Conservation (phyloP, 2,888 invertebrate genomes). For the Ligdia adustata region DNA sequence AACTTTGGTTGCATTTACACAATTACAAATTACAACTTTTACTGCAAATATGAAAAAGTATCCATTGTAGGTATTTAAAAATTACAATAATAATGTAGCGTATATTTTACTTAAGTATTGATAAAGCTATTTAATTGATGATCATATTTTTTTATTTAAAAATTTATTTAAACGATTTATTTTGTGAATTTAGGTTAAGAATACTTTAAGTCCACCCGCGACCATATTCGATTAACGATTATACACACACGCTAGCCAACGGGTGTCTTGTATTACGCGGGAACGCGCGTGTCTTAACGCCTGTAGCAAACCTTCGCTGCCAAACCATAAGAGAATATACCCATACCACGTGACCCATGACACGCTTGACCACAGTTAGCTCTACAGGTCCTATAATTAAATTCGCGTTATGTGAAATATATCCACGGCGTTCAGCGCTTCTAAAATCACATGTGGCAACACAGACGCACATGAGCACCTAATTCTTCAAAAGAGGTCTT, state of each 20-base stretch:
- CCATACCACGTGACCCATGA: too few species aligned
- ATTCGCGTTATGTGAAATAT: too few species aligned
- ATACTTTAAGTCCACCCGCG: constrained; percentile 36
- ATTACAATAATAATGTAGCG: constrained; percentile 53
- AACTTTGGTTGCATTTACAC: constrained; percentile 61
- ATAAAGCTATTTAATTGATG: constrained; percentile 47
- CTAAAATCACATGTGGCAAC: too few species aligned
- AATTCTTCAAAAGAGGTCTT: too few species aligned
- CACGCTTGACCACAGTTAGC: too few species aligned
- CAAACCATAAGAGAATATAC: too few species aligned
- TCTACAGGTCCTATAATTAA: too few species aligned
- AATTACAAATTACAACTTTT: constrained; percentile 41
- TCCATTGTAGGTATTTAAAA: constrained; percentile 39
- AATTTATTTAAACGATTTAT: constrained; percentile 30
- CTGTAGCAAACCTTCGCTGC: too few species aligned
- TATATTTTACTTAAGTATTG: constrained; percentile 57
- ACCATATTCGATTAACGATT: constrained; percentile 31
- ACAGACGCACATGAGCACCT: too few species aligned
- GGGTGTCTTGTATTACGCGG: constrained; percentile 28
- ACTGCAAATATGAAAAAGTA: constrained; percentile 38
- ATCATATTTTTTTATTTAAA: constrained; percentile 33
- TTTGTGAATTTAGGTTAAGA: constrained; percentile 31
- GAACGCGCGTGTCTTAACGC: too few species aligned
- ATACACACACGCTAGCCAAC: constrained; percentile 22
- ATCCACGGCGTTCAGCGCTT: too few species aligned